A percentile compares a stretch with the other conserved stretches of the same genome.
Evolutionary conservation across 2,797 vertebrate species (phyloP).

Genomic region (Glyptemys insculpta): DNA sequence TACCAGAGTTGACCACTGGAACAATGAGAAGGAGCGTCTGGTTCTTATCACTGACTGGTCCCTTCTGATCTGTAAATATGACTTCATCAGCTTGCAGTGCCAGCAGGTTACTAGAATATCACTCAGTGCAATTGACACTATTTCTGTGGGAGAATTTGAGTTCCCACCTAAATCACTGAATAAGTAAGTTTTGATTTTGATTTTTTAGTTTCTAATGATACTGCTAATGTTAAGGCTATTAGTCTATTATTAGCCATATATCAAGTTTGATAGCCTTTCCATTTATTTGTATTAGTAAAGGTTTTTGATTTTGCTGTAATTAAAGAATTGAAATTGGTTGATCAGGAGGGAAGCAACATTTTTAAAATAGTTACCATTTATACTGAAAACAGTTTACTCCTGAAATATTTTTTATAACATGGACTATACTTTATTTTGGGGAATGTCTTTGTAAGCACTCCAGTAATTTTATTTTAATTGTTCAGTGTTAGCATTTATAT

Average conservation of each 20-base stretch:
- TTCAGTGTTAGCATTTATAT: not conserved
- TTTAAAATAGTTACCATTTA: no score
- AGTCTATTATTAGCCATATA: accelerated
- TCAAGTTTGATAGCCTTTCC: not conserved
- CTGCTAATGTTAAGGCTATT: accelerated
- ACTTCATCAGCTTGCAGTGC: slow-evolving; percentile 96
- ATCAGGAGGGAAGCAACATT: no score
- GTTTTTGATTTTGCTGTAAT: no score
- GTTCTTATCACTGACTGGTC: slow-evolving; percentile 95
- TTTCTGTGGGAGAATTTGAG: slow-evolving; percentile 93
- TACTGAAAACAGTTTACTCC: no score
- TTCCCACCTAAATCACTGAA: slow-evolving; percentile 96
- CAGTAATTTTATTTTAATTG: not conserved
- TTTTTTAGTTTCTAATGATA: accelerated
- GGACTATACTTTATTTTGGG: no score
- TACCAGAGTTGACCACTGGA: slow-evolving; percentile 95
- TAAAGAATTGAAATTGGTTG: no score
- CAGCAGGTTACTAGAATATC: slow-evolving; percentile 92
- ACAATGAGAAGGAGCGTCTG: slow-evolving; percentile 95
- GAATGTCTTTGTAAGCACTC: no score
- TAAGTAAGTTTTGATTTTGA: slow-evolving; percentile 82
- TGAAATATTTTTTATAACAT: no score
- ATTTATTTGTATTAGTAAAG: not conserved
- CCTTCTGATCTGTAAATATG: slow-evolving; percentile 96
- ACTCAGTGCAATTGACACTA: slow-evolving; percentile 91